Percentiles rank a stretch among this genome's conserved stretches.
Evolutionary conservation across 1,140 invertebrate genomes (phyloP).

Genomic region (Scaptomyza graminum): DNA sequence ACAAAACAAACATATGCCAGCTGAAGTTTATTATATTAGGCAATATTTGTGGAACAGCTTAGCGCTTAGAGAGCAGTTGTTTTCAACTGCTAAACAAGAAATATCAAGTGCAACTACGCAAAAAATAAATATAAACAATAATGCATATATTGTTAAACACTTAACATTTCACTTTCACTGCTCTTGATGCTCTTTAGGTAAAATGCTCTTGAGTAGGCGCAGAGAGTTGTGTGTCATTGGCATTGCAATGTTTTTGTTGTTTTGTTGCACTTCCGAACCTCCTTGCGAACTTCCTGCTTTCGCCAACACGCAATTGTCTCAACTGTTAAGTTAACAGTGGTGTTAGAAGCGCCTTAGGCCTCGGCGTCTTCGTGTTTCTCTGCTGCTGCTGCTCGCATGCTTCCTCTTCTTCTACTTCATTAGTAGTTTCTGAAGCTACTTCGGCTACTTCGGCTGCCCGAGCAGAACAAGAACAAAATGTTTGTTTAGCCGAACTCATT

Average conservation of each 20-base stretch:
- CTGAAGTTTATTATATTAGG: neutral
- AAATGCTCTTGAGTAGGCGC: slow-evolving; percentile 21
- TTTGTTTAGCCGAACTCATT: slow-evolving; percentile 13
- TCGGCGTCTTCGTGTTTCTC: slow-evolving; percentile 4
- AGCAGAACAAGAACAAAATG: slow-evolving; percentile 28
- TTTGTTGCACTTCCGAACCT: slow-evolving; percentile 35
- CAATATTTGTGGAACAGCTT: slow-evolving; percentile 15
- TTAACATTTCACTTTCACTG: slow-evolving; percentile 34
- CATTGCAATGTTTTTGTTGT: neutral
- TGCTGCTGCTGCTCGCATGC: neutral
- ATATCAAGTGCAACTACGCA: neutral
- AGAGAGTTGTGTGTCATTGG: slow-evolving; percentile 8
- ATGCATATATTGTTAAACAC: neutral
- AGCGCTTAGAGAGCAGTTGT: neutral
- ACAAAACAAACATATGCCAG: slow-evolving; percentile 52
- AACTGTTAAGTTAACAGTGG: slow-evolving; percentile 28
- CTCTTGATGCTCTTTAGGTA: slow-evolving; percentile 20
- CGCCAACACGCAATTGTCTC: slow-evolving; percentile 5
- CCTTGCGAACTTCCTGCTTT: slow-evolving; percentile 28
- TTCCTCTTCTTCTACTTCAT: neutral
- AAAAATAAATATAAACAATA: neutral
- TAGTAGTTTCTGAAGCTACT: neutral
- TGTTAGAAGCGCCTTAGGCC: slow-evolving; percentile 27
- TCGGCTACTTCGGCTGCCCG: slow-evolving; percentile 16
- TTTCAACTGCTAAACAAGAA: neutral